Base-by-base conservation (phyloP, 2,888 invertebrate genomes). In the Drosophila falleni region DNA sequence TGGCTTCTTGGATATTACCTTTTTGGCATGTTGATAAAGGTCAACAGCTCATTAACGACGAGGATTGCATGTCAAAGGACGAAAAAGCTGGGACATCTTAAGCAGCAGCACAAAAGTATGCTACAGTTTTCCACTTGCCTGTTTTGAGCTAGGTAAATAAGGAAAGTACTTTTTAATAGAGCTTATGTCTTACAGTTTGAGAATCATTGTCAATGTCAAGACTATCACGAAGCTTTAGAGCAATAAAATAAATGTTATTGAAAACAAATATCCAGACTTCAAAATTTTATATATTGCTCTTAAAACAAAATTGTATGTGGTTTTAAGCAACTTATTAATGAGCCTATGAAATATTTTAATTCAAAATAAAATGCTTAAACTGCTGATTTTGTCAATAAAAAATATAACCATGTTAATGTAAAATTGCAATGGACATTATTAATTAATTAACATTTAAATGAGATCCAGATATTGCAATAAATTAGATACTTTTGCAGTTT, bases 11-110 rank as follows among this genome's bases (percentile, higher is more conserved):
- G 55, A 19, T 47, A 19, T 50, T 61, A 50, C 61, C 53, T 41
- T 67, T 66, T 75, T 44, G 37, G 33, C 42, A 13, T 23, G 9
- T 63, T 68, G 81, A 79, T 39, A 66, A 71, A 68, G 81, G 81
- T 81, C 79, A 68, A 58, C 68, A 50, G 71, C 71, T 79, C 81
- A 79, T 80, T 81, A 79, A 66, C 47, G 26, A 11, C 15, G 5
- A 23, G 61, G 62, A 47, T 68, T 55, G 41, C 19, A 13, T 49
- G 51, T 58, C 58, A 41, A 37, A 44, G 42, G 35, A 62, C 53
- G 11, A 60, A 47, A 58, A 5, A 49, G 33, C 47, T 31, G 19
- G 10, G 62, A 41, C 23, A 63, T 62, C 59, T 75, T 55, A 50
- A 60, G 58, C 37, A 60, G 39, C 11, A 5, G 6, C 59, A 37